These are phyloP conservation scores for Nerophis ophidion DNA, from an alignment of 2,113 vertebrate species.

Conservation along the genomic window DNA sequence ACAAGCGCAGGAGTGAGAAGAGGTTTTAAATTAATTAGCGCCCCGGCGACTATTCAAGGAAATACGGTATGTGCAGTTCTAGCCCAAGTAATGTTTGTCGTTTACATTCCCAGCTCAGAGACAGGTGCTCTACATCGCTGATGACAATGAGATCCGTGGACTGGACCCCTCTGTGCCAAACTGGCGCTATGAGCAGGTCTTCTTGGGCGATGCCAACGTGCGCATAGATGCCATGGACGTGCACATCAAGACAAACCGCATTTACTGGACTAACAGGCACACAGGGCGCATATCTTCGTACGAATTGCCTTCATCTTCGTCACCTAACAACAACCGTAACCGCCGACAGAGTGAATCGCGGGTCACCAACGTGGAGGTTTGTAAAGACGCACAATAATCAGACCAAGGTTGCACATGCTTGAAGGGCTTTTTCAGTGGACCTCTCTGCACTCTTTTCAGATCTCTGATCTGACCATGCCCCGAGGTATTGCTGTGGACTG, in stretches of 20 bases:
- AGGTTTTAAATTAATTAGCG: no score
- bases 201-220: constrained; percentile 89
- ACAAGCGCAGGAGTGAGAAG: no score
- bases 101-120: constrained; percentile 63
- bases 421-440: background rate
- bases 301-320: constrained; percentile 73
- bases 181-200: constrained; percentile 88
- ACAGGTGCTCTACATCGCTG: constrained; percentile 88
- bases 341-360: constrained; percentile 80
- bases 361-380: constrained; percentile 81
- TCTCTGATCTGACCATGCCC: constrained; percentile 91
- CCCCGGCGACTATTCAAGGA: no score
- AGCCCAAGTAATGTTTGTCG: background rate
- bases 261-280: constrained; percentile 99
- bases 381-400: constrained; percentile 30
- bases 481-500: constrained; percentile 93
- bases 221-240: constrained; percentile 97
- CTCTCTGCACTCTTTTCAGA: constrained; percentile 62
- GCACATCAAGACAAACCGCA: constrained; percentile 85
- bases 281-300: constrained; percentile 87
- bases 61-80: background rate
- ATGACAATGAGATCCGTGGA: constrained; percentile 96
- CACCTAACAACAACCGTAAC: constrained; percentile 79
- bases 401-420: background rate
- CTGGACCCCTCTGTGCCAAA: constrained; percentile 86